These are phyloP conservation scores for Cherax quadricarinatus DNA, from an alignment of 1,140 invertebrate species.

Conservation along the genomic window DNA sequence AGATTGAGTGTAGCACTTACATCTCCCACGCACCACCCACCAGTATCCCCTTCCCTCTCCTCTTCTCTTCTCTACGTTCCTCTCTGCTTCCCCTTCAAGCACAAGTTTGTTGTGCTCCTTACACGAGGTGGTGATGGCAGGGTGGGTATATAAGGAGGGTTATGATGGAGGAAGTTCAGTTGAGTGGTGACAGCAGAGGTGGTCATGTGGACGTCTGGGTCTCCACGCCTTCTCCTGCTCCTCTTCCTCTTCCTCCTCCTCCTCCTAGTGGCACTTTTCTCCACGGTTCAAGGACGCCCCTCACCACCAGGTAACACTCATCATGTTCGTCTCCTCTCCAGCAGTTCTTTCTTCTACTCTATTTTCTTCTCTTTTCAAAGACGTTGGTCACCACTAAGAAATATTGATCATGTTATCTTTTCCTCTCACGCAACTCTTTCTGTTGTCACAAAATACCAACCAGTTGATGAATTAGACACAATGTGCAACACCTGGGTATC, in stretches of 20 bases:
- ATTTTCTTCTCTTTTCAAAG: neutral
- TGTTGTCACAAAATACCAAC: too few relatives aligned
- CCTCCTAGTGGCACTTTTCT: neutral
- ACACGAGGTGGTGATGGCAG: neutral
- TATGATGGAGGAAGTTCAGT: constrained; percentile 19
- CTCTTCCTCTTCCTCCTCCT: neutral
- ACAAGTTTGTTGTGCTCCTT: neutral
- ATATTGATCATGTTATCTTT: too few relatives aligned
- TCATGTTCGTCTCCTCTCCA: neutral
- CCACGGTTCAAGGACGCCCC: neutral
- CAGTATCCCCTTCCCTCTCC: too few relatives aligned
- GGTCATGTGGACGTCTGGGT: neutral
- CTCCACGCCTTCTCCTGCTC: neutral
- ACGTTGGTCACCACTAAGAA: too few relatives aligned
- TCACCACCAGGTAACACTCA: neutral
- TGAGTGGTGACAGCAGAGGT: neutral
- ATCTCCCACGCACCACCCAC: too few relatives aligned
- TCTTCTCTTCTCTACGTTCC: too few relatives aligned
- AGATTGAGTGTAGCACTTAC: too few relatives aligned
- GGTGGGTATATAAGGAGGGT: constrained; percentile 1
- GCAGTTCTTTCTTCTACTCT: neutral
- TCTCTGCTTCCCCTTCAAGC: too few relatives aligned
- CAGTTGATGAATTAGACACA: too few relatives aligned
- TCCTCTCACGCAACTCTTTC: too few relatives aligned
- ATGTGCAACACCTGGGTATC: too few relatives aligned